Percentiles rank a stretch among this genome's conserved stretches.
Conservation (phyloP, 2,113 vertebrate species). For the Lepisosteus osseus region DNA sequence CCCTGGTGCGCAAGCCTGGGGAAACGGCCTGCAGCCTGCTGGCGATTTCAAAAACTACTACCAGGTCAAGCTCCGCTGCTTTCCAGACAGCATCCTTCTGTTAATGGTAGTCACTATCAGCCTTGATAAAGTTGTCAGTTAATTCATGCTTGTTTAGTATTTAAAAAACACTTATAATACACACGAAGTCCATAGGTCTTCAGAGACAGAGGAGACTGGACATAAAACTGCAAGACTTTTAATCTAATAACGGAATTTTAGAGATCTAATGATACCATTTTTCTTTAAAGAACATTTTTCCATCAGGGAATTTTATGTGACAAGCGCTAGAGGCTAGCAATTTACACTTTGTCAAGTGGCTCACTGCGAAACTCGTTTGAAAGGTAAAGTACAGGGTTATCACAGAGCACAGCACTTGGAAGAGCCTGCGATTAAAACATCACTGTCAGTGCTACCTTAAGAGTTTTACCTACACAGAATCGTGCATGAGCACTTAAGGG, state of each 20-base stretch:
- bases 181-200: no score
- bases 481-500: no score
- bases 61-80: no score
- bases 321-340: slow-evolving; percentile 40
- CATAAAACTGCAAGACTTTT: slow-evolving; percentile 40
- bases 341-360: slow-evolving; percentile 30
- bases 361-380: neutral
- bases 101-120: no score
- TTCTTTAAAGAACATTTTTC: slow-evolving; percentile 43
- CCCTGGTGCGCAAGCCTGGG: no score
- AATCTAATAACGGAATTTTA: slow-evolving; percentile 35
- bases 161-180: no score
- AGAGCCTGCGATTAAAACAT: neutral
- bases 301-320: slow-evolving; percentile 37
- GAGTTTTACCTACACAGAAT: no score
- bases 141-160: no score
- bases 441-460: neutral
- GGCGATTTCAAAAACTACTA: no score
- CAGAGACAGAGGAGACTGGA: slow-evolving; percentile 26
- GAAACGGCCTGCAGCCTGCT: no score
- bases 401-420: neutral
- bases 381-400: neutral
- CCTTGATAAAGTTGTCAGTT: no score
- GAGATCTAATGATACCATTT: slow-evolving; percentile 45
- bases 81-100: no score